Evolutionary conservation across 2,797 vertebrate genomes (phyloP), one percentile per base, ranked within the genome.

Genomic region (Coregonus suidteri): DNA sequence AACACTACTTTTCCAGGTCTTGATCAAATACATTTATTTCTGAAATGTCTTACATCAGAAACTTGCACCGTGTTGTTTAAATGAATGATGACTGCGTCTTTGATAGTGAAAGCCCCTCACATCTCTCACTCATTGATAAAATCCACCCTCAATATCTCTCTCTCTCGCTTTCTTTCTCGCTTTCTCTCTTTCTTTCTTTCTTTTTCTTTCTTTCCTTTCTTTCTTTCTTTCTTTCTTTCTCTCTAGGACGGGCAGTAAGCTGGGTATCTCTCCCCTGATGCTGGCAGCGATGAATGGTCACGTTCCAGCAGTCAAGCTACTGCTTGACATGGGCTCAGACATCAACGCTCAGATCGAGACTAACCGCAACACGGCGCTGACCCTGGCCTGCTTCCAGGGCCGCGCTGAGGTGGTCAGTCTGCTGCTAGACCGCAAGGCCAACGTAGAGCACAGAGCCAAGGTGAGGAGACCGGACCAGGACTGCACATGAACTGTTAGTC

Each of bases 291-390:
- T 99, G 98, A 99, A 99, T 9, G 98, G 98, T 64, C 98, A 99
- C 0, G 97, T 99, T 47, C 97, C 98, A 34, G 98, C 98, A 1
- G 98, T 99, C 88, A 99, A 99, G 90, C 92, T 99, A 87, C 86
- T 99, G 87, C 94, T 99, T 66, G 98, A 99, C 84, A 99, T 99
- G 98, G 98, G 98, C 80, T 99, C 98, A 0, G 98, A 99, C 85
- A 99, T 99, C 87, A 99, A 99, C 0, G 98, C 98, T 81, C 98
- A 99, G 81, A 99, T 99, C 73, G 98, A 99, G 92, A 99, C 98
- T 86, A 99, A 99, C 93, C 95, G 98, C 87, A 99, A 99, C 87
- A 99, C 98, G 2, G 98, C 98, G 69, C 95, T 99, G 52, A 99
- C 98, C 30, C 89, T 99, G 77, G 98, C 98, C 85, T 99, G 98